Evolutionary conservation across 1,140 invertebrate genomes (phyloP), one percentile per base, ranked within the genome.

Genomic region (Charaxes varanes): DNA sequence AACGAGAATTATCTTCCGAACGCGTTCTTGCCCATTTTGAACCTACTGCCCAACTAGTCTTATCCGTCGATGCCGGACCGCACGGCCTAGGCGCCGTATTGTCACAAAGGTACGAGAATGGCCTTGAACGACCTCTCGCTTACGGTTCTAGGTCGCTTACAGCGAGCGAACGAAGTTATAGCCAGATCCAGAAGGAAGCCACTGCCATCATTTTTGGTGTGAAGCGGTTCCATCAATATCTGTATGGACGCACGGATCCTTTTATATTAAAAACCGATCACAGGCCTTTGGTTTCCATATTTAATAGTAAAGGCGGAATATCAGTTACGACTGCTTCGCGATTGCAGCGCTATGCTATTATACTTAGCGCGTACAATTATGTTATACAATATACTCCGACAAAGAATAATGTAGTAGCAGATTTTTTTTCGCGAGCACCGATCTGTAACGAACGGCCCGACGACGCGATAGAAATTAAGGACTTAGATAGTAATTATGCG

Each of bases 21-120:
- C 37, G 47, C 6, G 46, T 70, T 5, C 45, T 87, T 3, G 61
- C 62, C 7, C 83, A 80, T 35, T 84, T 62, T 40, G 53, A 84
- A 22, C 63, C 67, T 8, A 22, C 6, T 7, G 1, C 8, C 19
- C 19, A 1, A 7, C n/a, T n/a, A n/a, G n/a, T n/a, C n/a, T 4
- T 49, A 57, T 12, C 44, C 17, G 41, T 60, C 18, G 70, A 74
- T 28, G 79, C 71, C 7, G 69, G 62, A 2, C 59, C 53, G 6
- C n/a, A n/a, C n/a, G 12, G 26, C 12, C 12, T 28, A 13, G 26
- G 8, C 4, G 26, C 26, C 6, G 26, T 28, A 13, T 28, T 28
- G n/a, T 12, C 26, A 12, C 26, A 28, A 13, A 28, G 10, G 10
- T 22, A 22, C 10, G 21, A 22, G 10, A 22, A 22, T 22, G 21